phyloP scores from a whole-genome alignment of 2,888 invertebrate genomes.

The Tiliacea citrago region DNA sequence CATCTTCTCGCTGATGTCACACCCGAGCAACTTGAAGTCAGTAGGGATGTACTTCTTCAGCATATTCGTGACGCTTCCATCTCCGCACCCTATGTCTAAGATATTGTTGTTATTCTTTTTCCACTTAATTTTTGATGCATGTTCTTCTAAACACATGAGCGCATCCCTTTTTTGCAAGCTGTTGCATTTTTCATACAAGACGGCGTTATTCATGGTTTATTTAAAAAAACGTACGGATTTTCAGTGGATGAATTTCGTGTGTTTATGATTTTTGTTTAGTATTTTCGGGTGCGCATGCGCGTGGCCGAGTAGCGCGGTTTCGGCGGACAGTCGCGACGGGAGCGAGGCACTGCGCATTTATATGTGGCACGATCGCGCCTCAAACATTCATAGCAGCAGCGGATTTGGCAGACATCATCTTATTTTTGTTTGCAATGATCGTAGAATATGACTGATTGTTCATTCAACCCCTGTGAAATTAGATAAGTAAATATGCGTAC shows the following conservation, averaged over 20 bases:
- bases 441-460: constrained; percentile 5
- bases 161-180: constrained; percentile 92
- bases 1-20: constrained; percentile 93
- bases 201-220: constrained; percentile 90
- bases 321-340: constrained; percentile 79
- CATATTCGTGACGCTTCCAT: constrained; percentile 92
- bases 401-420: constrained; percentile 60
- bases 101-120: constrained; percentile 81
- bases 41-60: constrained; percentile 91
- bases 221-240: constrained; percentile 33
- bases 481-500: background rate
- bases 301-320: constrained; percentile 80
- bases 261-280: constrained; percentile 54
- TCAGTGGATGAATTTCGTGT: constrained; percentile 17
- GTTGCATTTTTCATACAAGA: constrained; percentile 93
- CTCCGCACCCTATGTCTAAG: constrained; percentile 94
- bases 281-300: constrained; percentile 77
- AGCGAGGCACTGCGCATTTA: constrained; percentile 83
- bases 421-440: constrained; percentile 11
- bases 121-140: constrained; percentile 90
- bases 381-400: constrained; percentile 68
- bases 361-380: constrained; percentile 74
- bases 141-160: constrained; percentile 90
- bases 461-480: background rate
- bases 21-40: constrained; percentile 89